Evolutionary conservation across 2,797 vertebrate genomes (phyloP), one percentile per base, ranked within the genome.

Genomic region (Notamacropus eugenii): DNA sequence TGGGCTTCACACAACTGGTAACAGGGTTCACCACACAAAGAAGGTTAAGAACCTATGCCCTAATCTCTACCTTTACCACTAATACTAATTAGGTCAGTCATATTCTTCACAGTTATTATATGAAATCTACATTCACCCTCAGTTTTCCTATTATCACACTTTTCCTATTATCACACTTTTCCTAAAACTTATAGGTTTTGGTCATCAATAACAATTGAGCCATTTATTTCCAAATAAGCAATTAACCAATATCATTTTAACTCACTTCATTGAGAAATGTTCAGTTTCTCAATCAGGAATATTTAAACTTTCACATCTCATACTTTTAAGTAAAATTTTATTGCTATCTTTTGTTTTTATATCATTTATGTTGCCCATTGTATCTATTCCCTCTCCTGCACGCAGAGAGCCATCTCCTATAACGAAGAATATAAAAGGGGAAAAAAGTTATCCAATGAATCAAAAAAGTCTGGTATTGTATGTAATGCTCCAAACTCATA

Each of bases 291-390:
- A 67, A 34, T 55, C 59, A 90, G 74, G 95, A 92, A 91, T 90
- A 93, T 10, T 92, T 96, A 93, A 95, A 95, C 16, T 95, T 56
- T 54, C 24, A 94, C 22, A 55, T 46, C 31, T 95, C 95, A 93
- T 92, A 92, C 56, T 92, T 94, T 96, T 91, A 94, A 82, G 46
- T 82, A 16, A 92, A 94, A 96, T 2, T 5, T 58, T 91, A 74
- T n/a, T 40, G 62, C n/a, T 28, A 90, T 54, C 28, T 87, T 91
- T 94, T 94, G n/a, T 2, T 96, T 82, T 55, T 67, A n/a, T 34
- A 54, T 93, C 50, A 50, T 93, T 40, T 90, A 92, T 24, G 93
- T 67, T 93, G 54, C 29, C 40, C 22, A 82, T 5, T 46, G 9
- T 46, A 82, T 82, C 74, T 82, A 82, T 27, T 82, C 19, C 16